Percentiles rank a stretch among this genome's conserved stretches.
Evolutionary conservation across 2,888 invertebrate genomes (phyloP).

Genomic region (Tenthredo scrophulariae): DNA sequence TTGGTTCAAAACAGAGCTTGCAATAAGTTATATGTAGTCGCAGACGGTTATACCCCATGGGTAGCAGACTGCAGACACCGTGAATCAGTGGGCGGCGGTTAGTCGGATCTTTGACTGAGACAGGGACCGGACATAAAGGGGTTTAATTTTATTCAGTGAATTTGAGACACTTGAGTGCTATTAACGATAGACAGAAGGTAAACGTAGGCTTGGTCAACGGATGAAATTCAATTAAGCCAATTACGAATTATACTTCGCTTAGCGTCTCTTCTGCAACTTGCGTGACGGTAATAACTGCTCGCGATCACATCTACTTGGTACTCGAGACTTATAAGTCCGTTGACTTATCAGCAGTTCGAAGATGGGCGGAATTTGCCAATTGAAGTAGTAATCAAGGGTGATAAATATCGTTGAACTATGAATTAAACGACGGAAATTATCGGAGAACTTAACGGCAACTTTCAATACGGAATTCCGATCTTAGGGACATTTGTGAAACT

Average conservation of each 20-base stretch:
- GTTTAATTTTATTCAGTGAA: constrained; percentile 42
- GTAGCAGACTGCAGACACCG: constrained; percentile 15
- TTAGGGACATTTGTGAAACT: neutral
- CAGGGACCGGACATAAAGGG: constrained; percentile 45
- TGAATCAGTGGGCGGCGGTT: constrained; percentile 25
- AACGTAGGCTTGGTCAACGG: constrained; percentile 39
- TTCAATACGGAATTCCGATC: neutral
- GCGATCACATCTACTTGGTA: neutral
- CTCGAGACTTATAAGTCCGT: constrained; percentile 33
- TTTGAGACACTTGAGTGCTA: constrained; percentile 43
- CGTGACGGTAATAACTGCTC: constrained; percentile 4
- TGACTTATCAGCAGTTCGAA: constrained; percentile 31
- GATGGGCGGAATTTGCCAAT: constrained; percentile 11
- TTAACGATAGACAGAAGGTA: constrained; percentile 51
- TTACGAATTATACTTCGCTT: constrained; percentile 42
- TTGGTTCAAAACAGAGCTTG: neutral
- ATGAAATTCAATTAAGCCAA: constrained; percentile 50
- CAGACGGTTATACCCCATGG: constrained; percentile 17
- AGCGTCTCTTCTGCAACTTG: constrained; percentile 9
- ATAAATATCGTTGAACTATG: neutral
- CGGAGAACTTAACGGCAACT: neutral
- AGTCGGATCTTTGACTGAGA: neutral
- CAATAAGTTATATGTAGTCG: neutral
- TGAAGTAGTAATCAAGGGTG: neutral
- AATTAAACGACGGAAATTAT: neutral